phyloP scores from a whole-genome alignment of 2,888 invertebrate genomes.

The Lamellibrachia columna region DNA sequence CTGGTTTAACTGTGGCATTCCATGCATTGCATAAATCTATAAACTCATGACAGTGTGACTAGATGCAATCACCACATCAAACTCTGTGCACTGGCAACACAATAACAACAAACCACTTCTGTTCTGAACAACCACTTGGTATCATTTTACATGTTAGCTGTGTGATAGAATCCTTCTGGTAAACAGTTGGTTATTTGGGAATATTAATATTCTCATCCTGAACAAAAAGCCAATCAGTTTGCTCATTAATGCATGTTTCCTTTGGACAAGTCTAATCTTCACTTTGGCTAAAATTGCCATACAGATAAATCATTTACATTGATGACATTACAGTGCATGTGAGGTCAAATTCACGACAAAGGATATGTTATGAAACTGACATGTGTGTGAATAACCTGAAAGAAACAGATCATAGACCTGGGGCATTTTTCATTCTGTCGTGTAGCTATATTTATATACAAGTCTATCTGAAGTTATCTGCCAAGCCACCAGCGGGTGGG shows the following conservation, averaged over 20 bases:
- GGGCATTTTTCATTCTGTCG: background rate
- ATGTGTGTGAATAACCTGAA: background rate
- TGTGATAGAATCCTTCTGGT: background rate
- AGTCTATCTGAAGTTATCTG: background rate
- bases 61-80: background rate
- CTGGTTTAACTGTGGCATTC: background rate
- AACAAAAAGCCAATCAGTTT: too few species aligned
- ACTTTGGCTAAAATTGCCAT: background rate
- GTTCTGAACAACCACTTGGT: background rate
- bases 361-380: conserved; percentile 16
- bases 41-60: background rate
- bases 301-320: background rate
- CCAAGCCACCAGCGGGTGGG: background rate
- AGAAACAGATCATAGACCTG: background rate
- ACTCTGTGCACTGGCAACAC: background rate
- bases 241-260: background rate
- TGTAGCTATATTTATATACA: background rate
- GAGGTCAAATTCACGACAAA: background rate
- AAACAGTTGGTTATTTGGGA: background rate
- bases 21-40: background rate
- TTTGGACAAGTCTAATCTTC: background rate
- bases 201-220: background rate
- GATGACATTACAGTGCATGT: background rate
- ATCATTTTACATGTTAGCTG: background rate
- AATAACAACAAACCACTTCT: background rate